These are phyloP conservation scores for Hyaena hyaena DNA, from an alignment of 2,113 vertebrate species.

Conservation along the genomic window DNA sequence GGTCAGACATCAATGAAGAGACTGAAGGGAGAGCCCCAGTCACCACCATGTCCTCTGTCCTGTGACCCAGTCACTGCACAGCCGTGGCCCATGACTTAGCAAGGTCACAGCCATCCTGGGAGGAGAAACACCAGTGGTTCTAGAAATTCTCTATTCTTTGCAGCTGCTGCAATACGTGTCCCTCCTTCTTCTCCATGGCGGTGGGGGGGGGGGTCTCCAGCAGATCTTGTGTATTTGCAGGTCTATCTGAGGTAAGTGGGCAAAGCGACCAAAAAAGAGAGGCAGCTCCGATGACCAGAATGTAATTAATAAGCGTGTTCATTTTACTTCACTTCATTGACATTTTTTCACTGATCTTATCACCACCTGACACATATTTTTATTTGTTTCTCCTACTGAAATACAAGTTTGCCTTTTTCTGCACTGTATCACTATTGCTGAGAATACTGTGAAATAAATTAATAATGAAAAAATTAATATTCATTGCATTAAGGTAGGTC, in stretches of 20 bases:
- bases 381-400: not conserved
- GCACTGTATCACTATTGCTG: not conserved
- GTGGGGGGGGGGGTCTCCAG: not conserved
- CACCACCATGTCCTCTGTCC: not conserved
- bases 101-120: not conserved
- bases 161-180: not conserved
- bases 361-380: not conserved
- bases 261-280: not conserved
- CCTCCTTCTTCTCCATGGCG: not conserved
- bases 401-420: not conserved
- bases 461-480: not conserved
- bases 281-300: not conserved
- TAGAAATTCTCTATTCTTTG: not conserved
- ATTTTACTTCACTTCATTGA: not conserved
- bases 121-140: not conserved
- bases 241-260: not conserved
- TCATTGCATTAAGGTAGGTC: not conserved
- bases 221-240: not conserved
- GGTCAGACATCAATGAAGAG: not conserved
- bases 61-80: not conserved
- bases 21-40: not conserved
- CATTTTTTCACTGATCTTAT: not conserved
- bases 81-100: not conserved
- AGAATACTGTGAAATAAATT: not conserved
- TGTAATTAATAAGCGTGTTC: not conserved